Evolutionary conservation across 2,113 vertebrate genomes (phyloP), one percentile per base, ranked within the genome.

Genomic region (Neolamprologus brichardi): DNA sequence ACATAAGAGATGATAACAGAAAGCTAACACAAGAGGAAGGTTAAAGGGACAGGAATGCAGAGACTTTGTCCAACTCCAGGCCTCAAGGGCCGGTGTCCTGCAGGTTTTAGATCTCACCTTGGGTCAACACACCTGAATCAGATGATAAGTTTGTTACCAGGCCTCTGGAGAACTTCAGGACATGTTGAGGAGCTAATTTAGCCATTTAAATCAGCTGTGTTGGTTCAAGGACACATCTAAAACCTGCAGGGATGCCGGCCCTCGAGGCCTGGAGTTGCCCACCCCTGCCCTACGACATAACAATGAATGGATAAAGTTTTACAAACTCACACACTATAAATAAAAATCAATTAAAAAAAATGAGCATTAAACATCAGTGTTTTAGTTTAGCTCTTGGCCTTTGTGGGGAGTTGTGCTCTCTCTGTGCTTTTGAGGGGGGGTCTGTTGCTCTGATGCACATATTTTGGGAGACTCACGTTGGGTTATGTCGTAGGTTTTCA

Each of bases 201-300:
- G 1, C 51, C 51, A 2, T 6, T 53, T 53, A 2, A 53, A 53
- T 53, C 51, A 53, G n/a, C 10, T 53, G 10, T 53, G 10, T 0
- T 53, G 10, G 51, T 0, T 53, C 51, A 53, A 53, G 10, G 51
- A 53, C n/a, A 53, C 2, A 0, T 53, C 52, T 53, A 53, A 53
- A 53, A 53, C n/a, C 10, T 53, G 52, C n/a, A 53, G 51, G n/a
- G n/a, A 53, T 0, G 0, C n/a, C 3, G 0, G 52, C n/a, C 1
- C 1, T 53, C 52, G 1, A 2, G n/a, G n/a, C n/a, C 52, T 53
- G 52, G 52, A 53, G 52, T 53, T 23, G 52, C 5, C 52, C 10
- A 53, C 52, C n/a, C 52, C 10, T 53, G n/a, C 25, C 54, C 54
- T 28, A 58, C 1, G 4, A 28, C 54, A 58, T 58, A 28, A 58